phyloP scores from a whole-genome alignment of 2,113 vertebrate species.

The Willisornis vidua region DNA sequence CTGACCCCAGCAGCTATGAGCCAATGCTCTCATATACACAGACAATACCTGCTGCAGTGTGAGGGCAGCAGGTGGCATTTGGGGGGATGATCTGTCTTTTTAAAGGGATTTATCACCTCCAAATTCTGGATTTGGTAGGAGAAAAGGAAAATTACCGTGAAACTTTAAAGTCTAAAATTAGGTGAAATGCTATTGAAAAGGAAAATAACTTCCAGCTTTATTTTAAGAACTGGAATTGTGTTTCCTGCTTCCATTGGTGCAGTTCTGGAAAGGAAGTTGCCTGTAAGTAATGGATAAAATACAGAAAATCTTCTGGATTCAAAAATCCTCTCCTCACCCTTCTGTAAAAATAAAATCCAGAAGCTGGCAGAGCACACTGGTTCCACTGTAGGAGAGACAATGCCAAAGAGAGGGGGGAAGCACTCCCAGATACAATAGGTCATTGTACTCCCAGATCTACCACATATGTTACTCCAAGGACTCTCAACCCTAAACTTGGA shows the following conservation, averaged over 20 bases:
- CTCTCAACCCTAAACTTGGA: constrained; percentile 65
- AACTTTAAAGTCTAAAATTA: neutral
- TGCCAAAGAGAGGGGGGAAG: neutral
- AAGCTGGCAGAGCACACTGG: constrained; percentile 37
- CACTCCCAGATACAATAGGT: constrained; percentile 61
- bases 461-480: constrained; percentile 73
- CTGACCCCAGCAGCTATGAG: neutral
- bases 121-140: neutral
- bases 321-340: neutral
- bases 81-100: neutral
- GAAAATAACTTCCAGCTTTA: constrained; percentile 36
- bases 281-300: constrained; percentile 24
- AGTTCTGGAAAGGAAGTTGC: constrained; percentile 48
- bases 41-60: neutral
- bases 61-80: constrained; percentile 11
- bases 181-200: neutral
- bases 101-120: neutral
- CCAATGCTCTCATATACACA: rapidly evolving
- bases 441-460: constrained; percentile 66
- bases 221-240: constrained; percentile 25
- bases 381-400: constrained; percentile 47
- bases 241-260: constrained; percentile 25
- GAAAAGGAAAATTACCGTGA: neutral
- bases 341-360: constrained; percentile 48
- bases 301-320: constrained; percentile 36